Evolutionary conservation across 2,113 vertebrate genomes (phyloP), one percentile per base, ranked within the genome.

Genomic region (Malurus elegans): DNA sequence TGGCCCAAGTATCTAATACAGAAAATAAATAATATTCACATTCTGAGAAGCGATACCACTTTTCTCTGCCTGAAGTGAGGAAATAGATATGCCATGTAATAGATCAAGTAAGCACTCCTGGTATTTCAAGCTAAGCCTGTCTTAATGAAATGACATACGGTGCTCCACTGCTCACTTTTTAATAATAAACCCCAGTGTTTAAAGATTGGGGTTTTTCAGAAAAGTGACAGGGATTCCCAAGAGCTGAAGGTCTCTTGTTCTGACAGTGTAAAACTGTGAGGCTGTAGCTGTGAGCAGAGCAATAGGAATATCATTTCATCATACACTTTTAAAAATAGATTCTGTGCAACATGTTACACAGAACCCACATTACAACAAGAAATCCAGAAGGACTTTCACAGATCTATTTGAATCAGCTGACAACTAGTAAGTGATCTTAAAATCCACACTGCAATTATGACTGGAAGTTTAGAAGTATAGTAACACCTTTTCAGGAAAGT

Each of bases 81-180:
- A 83, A 73, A 50, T 80, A 54, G 0, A 0, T n/a, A 17, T 50
- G 56, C 56, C 10, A 34, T 0, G 0, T 0, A 0, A 65, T 53
- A 32, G 32, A 82, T 80, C 50, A 62, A n/a, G n/a, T 80, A 66
- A 70, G 45, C 60, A 32, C 31, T 92, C 9, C 18, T 88, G 48
- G 5, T 86, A 40, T 18, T 90, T 86, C 45, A 61, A 31, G 47
- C 28, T 26, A 57, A 65, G 18, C 50, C 36, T 87, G 40, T 64
- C 31, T 38, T 82, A 88, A 58, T 65, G 38, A 51, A 44, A 32
- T 73, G 38, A 28, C 36, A 48, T 42, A 44, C 34, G 72, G 21
- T 69, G 45, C 11, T 83, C 26, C 15, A 12, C 28, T 61, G 40
- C 53, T 84, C 69, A 32, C 15, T 65, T 40, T 64, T 64, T n/a